These are phyloP conservation scores for Donacobius atricapilla DNA, from an alignment of 2,113 vertebrate genomes.

Conservation along the genomic window DNA sequence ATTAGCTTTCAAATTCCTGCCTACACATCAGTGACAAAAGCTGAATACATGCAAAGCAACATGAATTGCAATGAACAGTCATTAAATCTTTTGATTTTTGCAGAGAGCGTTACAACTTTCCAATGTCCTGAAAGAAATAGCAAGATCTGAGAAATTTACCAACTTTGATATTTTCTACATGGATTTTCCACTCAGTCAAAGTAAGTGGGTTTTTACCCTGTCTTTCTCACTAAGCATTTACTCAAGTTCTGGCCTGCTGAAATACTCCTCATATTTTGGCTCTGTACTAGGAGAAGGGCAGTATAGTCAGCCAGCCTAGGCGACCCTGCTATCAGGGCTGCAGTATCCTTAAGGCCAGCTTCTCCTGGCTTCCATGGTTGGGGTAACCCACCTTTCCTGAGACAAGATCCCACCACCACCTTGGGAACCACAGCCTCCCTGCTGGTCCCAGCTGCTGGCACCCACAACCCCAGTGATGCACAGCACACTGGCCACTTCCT, in stretches of 20 bases:
- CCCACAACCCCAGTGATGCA: background rate
- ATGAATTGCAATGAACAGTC: background rate
- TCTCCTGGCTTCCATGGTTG: background rate
- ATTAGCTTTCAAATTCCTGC: background rate
- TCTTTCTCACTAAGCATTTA: background rate
- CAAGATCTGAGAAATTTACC: constrained; percentile 60
- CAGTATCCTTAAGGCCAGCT: background rate
- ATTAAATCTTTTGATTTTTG: background rate
- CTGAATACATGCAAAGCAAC: background rate
- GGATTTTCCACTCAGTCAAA: constrained; percentile 72
- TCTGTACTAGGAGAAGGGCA: background rate
- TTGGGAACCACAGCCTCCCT: background rate
- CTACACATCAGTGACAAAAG: background rate
- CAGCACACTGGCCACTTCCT: background rate
- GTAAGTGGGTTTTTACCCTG: constrained; percentile 59
- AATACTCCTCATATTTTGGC: background rate
- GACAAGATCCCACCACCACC: background rate
- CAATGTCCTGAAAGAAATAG: constrained; percentile 66
- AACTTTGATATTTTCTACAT: constrained; percentile 74
- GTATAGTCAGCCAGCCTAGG: background rate
- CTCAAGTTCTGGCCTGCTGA: background rate
- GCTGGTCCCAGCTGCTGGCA: rapidly evolving
- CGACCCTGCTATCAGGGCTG: background rate
- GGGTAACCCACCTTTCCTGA: background rate
- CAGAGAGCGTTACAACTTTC: constrained; percentile 79